Conservation (phyloP, 2,113 vertebrate species). For the Scolopax mira region DNA sequence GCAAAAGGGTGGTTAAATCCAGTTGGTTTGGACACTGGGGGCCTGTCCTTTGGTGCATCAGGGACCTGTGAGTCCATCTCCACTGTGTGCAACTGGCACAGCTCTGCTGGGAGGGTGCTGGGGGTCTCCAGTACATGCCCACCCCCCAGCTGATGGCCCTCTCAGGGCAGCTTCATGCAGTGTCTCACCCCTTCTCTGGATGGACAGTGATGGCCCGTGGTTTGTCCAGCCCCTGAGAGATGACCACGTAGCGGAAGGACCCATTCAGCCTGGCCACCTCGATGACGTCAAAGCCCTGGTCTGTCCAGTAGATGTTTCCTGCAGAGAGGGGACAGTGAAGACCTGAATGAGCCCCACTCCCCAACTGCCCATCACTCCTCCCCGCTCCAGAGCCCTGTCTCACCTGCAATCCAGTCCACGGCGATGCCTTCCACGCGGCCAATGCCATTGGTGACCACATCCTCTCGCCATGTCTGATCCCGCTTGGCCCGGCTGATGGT, state of each 20-base stretch:
- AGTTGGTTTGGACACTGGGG: not conserved
- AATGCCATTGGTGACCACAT: slow-evolving; percentile 95
- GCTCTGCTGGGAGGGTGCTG: fast-evolving
- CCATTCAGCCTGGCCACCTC: slow-evolving; percentile 96
- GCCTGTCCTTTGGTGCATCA: not conserved
- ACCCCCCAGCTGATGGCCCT: not conserved
- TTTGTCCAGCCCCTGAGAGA: slow-evolving; percentile 96
- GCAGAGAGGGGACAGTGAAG: not conserved
- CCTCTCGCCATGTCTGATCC: slow-evolving; percentile 96
- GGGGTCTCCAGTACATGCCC: not conserved
- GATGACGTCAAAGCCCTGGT: slow-evolving; percentile 97
- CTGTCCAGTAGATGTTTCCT: slow-evolving; percentile 99
- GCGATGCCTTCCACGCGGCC: slow-evolving; percentile 95
- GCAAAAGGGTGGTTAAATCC: not conserved
- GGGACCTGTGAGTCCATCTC: not conserved
- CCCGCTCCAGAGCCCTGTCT: not conserved
- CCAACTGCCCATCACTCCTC: fast-evolving
- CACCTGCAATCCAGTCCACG: slow-evolving; percentile 96
- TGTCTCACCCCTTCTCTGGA: slow-evolving; percentile 88
- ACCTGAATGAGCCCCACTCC: fast-evolving
- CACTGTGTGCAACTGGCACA: fast-evolving
- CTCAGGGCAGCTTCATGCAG: fast-evolving
- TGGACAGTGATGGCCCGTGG: slow-evolving; percentile 95
- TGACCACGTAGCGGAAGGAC: slow-evolving; percentile 97
- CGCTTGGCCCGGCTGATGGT: slow-evolving; percentile 95